A percentile compares a stretch with the other conserved stretches of the same genome.
phyloP scores from a whole-genome alignment of 2,888 invertebrate species.

The Euzetes globulus region DNA sequence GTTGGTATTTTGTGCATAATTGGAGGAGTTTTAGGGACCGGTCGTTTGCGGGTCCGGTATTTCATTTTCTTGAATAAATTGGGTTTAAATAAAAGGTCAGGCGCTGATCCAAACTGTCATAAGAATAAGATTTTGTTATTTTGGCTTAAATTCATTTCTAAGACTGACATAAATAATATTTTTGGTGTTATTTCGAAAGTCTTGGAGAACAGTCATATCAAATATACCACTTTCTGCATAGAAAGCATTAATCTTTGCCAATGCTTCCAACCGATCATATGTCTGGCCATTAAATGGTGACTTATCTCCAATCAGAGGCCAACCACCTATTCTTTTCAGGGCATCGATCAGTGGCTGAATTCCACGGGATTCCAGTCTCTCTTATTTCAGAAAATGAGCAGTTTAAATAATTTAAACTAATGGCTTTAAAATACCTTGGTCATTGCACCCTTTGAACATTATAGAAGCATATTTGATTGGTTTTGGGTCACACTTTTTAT shows the following conservation, averaged over 20 bases:
- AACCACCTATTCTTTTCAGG: not conserved
- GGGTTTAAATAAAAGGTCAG: not conserved
- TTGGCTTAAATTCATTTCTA: not conserved
- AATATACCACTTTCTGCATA: not conserved
- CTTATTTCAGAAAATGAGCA: not conserved
- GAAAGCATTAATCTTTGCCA: not conserved
- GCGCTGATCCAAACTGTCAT: not conserved
- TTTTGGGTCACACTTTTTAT: not conserved
- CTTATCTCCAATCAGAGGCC: not conserved
- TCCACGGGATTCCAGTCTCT: not conserved
- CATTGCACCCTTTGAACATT: not conserved
- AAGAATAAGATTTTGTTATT: not conserved
- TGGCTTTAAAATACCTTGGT: not conserved
- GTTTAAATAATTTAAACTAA: not conserved
- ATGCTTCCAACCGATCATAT: not conserved
- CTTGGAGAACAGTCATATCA: not conserved
- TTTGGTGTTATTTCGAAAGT: not conserved
- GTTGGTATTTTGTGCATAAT: no score
- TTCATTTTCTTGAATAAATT: no score
- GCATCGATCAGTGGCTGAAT: not conserved
- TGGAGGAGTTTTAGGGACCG: no score
- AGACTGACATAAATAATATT: not conserved
- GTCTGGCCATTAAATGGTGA: not conserved
- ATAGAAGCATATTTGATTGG: not conserved
- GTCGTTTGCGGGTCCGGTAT: no score